Conservation (phyloP, 2,888 invertebrate species). For the Tortricodes alternella region DNA sequence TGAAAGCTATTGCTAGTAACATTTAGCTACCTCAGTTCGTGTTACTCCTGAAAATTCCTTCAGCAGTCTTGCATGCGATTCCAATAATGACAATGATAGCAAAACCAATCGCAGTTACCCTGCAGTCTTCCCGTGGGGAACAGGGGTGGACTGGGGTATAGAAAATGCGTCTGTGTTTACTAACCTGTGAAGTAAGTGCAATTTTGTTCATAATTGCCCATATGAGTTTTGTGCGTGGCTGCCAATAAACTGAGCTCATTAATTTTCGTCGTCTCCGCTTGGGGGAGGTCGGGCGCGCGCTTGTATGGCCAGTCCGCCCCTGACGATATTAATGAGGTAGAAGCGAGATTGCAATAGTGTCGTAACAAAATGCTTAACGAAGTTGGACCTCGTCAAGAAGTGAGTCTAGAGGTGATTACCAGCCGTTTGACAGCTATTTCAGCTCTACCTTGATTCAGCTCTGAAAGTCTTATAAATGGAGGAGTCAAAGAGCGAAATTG, state of each 20-base stretch:
- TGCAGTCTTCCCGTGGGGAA: constrained; percentile 81
- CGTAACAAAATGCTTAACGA: constrained; percentile 71
- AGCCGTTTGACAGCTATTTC: constrained; percentile 51
- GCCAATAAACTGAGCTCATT: constrained; percentile 83
- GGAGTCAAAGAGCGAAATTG: constrained; percentile 22
- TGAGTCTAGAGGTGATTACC: constrained; percentile 75
- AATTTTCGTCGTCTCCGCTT: constrained; percentile 82
- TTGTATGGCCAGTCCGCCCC: constrained; percentile 84
- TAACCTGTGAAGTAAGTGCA: constrained; percentile 83
- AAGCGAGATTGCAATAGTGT: constrained; percentile 81
- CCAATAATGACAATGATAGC: constrained; percentile 58
- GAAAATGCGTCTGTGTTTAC: constrained; percentile 79
- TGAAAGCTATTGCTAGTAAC: not conserved
- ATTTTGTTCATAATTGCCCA: constrained; percentile 83
- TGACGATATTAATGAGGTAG: constrained; percentile 83
- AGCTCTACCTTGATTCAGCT: constrained; percentile 31
- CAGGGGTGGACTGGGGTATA: constrained; percentile 81
- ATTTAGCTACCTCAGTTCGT: constrained; percentile 8
- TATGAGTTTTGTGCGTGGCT: constrained; percentile 83
- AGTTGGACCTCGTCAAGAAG: constrained; percentile 66
- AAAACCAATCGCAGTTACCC: constrained; percentile 74
- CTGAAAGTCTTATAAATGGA: not conserved
- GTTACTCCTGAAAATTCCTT: constrained; percentile 18
- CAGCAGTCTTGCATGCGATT: constrained; percentile 67
- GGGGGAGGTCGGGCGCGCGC: constrained; percentile 81